These are phyloP conservation scores for Lamellibrachia satsuma DNA, from an alignment of 2,888 invertebrate genomes.

Conservation along the genomic window DNA sequence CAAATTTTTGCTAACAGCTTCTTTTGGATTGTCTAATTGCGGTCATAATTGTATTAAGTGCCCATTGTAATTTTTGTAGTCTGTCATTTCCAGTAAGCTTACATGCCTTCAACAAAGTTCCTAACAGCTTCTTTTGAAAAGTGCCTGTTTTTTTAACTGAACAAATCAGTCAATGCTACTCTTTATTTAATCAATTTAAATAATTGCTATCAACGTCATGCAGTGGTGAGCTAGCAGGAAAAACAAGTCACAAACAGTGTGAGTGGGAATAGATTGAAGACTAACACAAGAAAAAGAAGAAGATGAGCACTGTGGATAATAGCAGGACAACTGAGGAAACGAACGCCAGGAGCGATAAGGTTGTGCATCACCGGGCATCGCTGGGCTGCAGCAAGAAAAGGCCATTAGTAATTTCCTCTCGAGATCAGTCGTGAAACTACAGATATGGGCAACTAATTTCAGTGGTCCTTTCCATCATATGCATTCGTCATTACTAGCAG, in stretches of 20 bases:
- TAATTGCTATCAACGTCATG: background rate
- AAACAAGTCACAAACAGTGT: background rate
- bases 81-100: no score
- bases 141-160: no score
- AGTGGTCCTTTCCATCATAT: background rate
- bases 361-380: background rate
- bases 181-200: no score
- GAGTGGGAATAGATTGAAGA: background rate
- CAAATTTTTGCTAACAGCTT: no score
- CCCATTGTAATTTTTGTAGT: no score
- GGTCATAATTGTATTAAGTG: no score
- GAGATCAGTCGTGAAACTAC: background rate
- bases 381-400: background rate
- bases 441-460: background rate
- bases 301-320: background rate
- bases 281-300: background rate
- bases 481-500: background rate
- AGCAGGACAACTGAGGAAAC: background rate
- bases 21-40: no score
- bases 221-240: background rate
- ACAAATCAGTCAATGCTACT: no score
- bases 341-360: background rate
- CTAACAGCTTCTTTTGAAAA: no score
- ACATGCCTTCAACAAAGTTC: no score
- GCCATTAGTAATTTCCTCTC: constrained; percentile 1